Base-by-base conservation (phyloP, 2,113 vertebrate genomes). In the Numida meleagris region DNA sequence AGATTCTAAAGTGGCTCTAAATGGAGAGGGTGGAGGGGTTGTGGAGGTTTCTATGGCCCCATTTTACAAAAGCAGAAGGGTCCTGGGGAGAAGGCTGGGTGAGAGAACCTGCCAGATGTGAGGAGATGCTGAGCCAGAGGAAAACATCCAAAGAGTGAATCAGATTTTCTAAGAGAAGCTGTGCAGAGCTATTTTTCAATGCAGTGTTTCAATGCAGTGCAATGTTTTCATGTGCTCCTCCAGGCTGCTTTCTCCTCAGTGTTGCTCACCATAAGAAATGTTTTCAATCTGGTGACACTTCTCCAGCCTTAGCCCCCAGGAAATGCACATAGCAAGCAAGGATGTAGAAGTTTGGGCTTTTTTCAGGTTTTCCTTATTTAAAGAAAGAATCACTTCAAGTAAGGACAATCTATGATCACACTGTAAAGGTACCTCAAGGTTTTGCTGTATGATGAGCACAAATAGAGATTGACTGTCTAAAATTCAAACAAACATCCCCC, bases 81-180 rank as follows among this genome's bases (percentile, higher is more conserved):
- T 95, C 80, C 61, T 36, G 72, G 76, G 85, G 59, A 91, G 50
- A 89, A 45, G 42, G 50, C 63, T 92, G 78, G 74, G 58, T 9
- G 12, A 75, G 55, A 79, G 73, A 57, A 72, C 72, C 63, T 36
- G 71, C 85, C 95, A 93, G 82, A 91, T 95, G 89, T 83, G 75
- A 61, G 77, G 51, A 36, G 76, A 81, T 77, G 82, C 65, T 88
- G 73, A 72, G 79, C 51, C 57, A 86, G 36, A 75, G 73, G 53
- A 72, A 88, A 79, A 67, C 73, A 59, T 71, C 46, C 82, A 46
- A 40, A 66, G 71, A 34, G 14, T 34, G 48, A 85, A 77, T 48
- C 50, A n/a, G 53, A 19, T 80, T 78, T 88, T 74, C 34, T 40
- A 71, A 68, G 15, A 74, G 61, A 43, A 82, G 71, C 53, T 15